Evolutionary conservation across 2,797 vertebrate species (phyloP).

Genomic region (Falco columbarius): DNA sequence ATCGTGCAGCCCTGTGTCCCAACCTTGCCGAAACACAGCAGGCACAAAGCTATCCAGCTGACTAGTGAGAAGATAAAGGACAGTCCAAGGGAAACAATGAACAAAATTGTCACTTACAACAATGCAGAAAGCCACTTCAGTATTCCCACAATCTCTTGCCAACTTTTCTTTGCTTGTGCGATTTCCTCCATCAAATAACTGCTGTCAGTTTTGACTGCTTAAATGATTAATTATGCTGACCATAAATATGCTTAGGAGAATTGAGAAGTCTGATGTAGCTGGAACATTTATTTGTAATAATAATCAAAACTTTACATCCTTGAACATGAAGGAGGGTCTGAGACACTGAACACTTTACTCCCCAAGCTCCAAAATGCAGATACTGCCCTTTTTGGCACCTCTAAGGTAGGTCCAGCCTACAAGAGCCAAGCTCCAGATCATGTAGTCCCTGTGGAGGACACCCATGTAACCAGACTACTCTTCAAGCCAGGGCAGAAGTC

Average conservation of each 20-base stretch:
- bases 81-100: constrained; percentile 21
- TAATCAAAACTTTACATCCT: neutral
- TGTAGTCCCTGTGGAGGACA: neutral
- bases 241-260: neutral
- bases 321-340: neutral
- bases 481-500: neutral
- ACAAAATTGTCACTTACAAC: constrained; percentile 1
- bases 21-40: constrained; percentile 16
- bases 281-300: neutral
- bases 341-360: neutral
- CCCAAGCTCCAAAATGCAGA: neutral
- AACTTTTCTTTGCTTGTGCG: neutral
- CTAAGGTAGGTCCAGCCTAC: neutral
- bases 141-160: constrained; percentile 39
- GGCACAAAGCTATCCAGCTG: constrained; percentile 44
- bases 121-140: constrained; percentile 10
- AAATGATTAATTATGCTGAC: constrained; percentile 28
- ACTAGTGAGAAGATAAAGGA: constrained; percentile 48
- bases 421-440: neutral
- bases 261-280: neutral
- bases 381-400: neutral
- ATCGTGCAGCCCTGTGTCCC: constrained; percentile 30
- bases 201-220: constrained; percentile 22
- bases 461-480: neutral
- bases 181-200: constrained; percentile 18